Evolutionary conservation across 2,797 vertebrate species (phyloP).

Genomic region (Tokudaia tokunoshimensis): DNA sequence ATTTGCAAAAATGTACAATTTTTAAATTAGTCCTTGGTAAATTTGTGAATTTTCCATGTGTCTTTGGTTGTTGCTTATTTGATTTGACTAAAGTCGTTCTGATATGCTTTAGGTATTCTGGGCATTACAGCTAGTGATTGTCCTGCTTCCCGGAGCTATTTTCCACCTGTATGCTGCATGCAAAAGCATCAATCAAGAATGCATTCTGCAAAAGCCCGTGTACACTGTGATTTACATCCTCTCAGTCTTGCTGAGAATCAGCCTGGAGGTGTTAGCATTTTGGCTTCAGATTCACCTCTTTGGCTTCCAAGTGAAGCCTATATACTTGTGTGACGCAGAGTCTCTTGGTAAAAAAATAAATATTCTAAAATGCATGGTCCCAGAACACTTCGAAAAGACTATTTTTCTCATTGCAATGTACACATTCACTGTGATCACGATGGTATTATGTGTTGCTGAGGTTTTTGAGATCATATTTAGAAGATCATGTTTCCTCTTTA

Average conservation of each 20-base stretch:
- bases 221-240: constrained; percentile 93
- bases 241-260: constrained; percentile 93
- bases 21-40: constrained; percentile 17
- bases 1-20: constrained; percentile 35
- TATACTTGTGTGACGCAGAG: constrained; percentile 92
- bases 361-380: constrained; percentile 92
- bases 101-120: constrained; percentile 91
- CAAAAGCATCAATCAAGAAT: constrained; percentile 94
- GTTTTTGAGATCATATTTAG: constrained; percentile 94
- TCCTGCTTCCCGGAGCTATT: constrained; percentile 92
- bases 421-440: constrained; percentile 94
- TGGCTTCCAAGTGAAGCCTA: constrained; percentile 92
- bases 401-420: constrained; percentile 96
- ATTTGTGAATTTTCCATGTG: background rate
- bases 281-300: constrained; percentile 95
- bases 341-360: constrained; percentile 91
- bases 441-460: constrained; percentile 92
- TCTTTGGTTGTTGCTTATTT: constrained; percentile 51
- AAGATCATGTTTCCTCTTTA: constrained; percentile 91
- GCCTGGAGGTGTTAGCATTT: constrained; percentile 93
- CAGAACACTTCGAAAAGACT: constrained; percentile 96
- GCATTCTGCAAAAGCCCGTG: constrained; percentile 92
- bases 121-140: constrained; percentile 93
- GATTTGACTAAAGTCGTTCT: constrained; percentile 76
- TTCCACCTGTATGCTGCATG: constrained; percentile 94